These are phyloP conservation scores for Entomyzon cyanotis DNA, from an alignment of 2,113 vertebrate genomes.

Conservation along the genomic window DNA sequence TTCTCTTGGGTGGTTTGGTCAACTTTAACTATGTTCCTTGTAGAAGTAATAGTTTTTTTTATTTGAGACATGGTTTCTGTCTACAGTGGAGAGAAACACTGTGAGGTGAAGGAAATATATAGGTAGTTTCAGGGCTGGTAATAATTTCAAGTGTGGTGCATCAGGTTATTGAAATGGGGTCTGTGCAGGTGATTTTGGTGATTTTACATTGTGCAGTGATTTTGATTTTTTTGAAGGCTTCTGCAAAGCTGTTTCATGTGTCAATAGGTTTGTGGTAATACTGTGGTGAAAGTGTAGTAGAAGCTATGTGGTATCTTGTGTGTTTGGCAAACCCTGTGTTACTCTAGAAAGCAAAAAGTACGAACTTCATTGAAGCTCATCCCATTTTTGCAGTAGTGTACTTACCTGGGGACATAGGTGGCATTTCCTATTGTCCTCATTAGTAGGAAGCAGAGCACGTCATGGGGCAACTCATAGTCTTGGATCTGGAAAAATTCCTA, in stretches of 20 bases:
- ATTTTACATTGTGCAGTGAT: background rate
- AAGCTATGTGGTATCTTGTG: background rate
- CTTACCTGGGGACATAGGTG: background rate
- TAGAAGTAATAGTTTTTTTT: background rate
- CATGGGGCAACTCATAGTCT: background rate
- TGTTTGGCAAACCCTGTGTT: background rate
- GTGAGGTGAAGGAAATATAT: background rate
- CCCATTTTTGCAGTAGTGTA: background rate
- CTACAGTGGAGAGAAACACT: background rate
- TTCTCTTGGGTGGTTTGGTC: background rate
- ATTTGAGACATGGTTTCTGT: background rate
- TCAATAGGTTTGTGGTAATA: background rate
- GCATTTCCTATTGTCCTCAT: accelerated
- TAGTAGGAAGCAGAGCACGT: background rate
- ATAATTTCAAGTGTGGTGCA: background rate
- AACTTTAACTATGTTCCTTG: background rate
- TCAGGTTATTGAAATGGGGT: background rate
- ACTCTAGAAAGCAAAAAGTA: background rate
- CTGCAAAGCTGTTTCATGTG: background rate
- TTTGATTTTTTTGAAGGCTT: background rate
- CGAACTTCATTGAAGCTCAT: background rate
- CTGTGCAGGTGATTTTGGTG: background rate
- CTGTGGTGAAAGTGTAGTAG: background rate
- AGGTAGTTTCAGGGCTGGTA: background rate
- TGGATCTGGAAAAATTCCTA: background rate